phyloP scores from a whole-genome alignment of 2,888 invertebrate genomes.

The Neoascia interrupta region DNA sequence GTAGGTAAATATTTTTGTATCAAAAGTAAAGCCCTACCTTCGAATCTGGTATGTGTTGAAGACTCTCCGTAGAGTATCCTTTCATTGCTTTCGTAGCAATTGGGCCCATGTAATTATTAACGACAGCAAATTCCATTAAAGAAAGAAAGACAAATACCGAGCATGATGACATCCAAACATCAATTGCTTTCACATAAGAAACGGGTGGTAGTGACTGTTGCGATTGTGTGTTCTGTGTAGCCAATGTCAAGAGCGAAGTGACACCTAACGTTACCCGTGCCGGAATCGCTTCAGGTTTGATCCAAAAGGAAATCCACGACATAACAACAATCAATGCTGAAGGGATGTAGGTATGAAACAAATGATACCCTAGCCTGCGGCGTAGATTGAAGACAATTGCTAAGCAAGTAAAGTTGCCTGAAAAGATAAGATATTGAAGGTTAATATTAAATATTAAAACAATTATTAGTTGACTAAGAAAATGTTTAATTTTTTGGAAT shows the following conservation, averaged over 20 bases:
- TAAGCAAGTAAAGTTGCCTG: constrained; percentile 95
- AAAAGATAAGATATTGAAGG: too few species aligned
- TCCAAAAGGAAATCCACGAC: constrained; percentile 98
- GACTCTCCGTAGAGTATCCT: constrained; percentile 92
- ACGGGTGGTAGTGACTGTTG: constrained; percentile 94
- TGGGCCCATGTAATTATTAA: constrained; percentile 92
- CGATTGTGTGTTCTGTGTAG: constrained; percentile 95
- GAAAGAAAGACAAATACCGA: constrained; percentile 95
- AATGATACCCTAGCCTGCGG: constrained; percentile 91
- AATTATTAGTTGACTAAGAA: too few species aligned
- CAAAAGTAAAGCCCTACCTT: constrained; percentile 84
- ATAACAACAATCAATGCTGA: constrained; percentile 95
- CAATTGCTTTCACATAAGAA: constrained; percentile 95
- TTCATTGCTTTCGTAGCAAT: constrained; percentile 94
- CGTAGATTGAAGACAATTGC: constrained; percentile 93
- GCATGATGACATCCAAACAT: constrained; percentile 95
- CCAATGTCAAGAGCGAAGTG: constrained; percentile 91
- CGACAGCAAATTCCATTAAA: constrained; percentile 93
- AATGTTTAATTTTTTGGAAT: too few species aligned
- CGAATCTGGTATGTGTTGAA: constrained; percentile 87
- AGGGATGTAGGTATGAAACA: constrained; percentile 95
- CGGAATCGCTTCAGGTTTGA: constrained; percentile 95
- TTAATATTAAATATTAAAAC: too few species aligned
- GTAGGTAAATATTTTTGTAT: background rate
- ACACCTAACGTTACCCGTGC: constrained; percentile 94